Percentiles rank a stretch among this genome's conserved stretches.
Conservation (phyloP, 2,888 invertebrate species). For the Kryphioiulus occultus region DNA sequence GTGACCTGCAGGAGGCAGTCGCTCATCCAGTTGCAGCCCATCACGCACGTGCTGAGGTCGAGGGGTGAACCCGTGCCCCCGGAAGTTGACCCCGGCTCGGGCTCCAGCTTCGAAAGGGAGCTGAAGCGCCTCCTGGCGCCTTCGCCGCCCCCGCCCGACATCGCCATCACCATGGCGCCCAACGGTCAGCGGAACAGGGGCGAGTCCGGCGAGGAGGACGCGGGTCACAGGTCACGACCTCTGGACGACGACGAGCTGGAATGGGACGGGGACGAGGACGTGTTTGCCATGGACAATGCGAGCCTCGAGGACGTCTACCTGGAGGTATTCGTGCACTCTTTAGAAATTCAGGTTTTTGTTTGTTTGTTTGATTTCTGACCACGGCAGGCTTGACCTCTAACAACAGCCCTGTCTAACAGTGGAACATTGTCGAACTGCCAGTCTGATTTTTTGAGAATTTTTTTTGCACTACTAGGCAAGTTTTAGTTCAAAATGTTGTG, state of each 20-base stretch:
- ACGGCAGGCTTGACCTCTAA: no score
- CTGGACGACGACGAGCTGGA: neutral
- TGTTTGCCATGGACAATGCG: slow-evolving; percentile 21
- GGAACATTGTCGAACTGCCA: no score
- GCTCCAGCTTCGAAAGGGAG: slow-evolving; percentile 7
- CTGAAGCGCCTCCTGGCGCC: slow-evolving; percentile 41
- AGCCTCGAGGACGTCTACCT: slow-evolving; percentile 52
- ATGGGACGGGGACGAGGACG: slow-evolving; percentile 45
- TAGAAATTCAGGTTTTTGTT: no score
- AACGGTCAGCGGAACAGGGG: neutral
- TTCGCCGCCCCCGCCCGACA: neutral
- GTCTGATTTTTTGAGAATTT: no score
- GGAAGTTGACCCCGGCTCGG: neutral
- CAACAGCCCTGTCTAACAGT: no score
- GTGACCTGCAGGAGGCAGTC: slow-evolving; percentile 41
- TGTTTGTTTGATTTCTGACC: no score
- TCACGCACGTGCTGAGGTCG: slow-evolving; percentile 39
- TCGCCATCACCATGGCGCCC: neutral
- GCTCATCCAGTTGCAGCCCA: slow-evolving; percentile 46
- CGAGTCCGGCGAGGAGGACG: neutral
- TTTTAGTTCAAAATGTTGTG: no score
- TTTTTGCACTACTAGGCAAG: no score
- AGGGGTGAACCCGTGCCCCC: slow-evolving; percentile 39
- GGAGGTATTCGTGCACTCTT: slow-evolving; percentile 39
- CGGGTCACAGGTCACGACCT: neutral